Evolutionary conservation across 1,140 invertebrate species (phyloP), one percentile per base, ranked within the genome.

Genomic region (Ostrea edulis): DNA sequence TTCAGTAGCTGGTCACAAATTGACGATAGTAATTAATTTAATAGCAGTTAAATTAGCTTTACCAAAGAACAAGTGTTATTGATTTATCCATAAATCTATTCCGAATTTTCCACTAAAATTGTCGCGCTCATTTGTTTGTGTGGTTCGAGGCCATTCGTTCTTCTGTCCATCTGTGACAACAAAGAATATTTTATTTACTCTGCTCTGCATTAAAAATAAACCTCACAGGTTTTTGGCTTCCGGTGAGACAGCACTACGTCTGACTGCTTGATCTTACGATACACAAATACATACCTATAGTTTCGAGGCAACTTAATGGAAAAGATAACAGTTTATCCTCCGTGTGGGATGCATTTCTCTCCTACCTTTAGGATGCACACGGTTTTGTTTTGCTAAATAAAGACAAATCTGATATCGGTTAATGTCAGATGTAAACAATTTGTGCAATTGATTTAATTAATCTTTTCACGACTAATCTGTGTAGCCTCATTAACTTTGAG

Each of bases 361-460:
- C 12, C 22, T 29, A 77, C 25, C 68, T 77, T 3, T 62, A 77
- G 68, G 68, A 77, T 11, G 68, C 25, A 25, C 22, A 25, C 14
- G 68, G 11, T 14, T 77, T 35, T 2, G 25, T 77, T 25, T 77
- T 14, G 25, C 68, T 25, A 77, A 62, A 77, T 77, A 77, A 77
- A 77, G 68, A 77, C 68, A 35, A 35, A 77, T 77, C 68, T 25
- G 68, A 77, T 77, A 25, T 29, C 25, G 22, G 22, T 35, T 25
- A 77, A 77, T 77, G 68, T 77, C 68, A 29, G 22, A 14, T 77
- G 68, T 77, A 77, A 77, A 77, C 68, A 77, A 77, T 77, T 77
- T 29, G 68, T 77, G 68, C 68, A 77, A 77, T 77, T 77, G 68
- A 29, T 77, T 77, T 77, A 77, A 77, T 77, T 77, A 77, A 77